phyloP scores from a whole-genome alignment of 2,113 vertebrate genomes.

The Phyllostomus hastatus region DNA sequence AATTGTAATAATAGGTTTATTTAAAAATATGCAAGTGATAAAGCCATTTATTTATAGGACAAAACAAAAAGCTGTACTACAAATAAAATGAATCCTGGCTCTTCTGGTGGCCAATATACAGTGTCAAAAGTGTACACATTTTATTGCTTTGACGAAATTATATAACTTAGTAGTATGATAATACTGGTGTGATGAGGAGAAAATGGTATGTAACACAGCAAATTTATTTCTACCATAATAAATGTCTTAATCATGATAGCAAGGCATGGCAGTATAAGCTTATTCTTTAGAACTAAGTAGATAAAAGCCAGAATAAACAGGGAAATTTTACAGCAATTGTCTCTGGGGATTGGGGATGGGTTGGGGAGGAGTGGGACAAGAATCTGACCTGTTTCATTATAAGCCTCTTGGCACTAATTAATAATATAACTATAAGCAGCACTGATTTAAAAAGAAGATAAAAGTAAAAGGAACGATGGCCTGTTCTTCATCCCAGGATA shows the following conservation, averaged over 20 bases:
- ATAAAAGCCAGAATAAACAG: background rate
- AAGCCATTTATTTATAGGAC: background rate
- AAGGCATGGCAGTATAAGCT: background rate
- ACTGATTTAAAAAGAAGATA: background rate
- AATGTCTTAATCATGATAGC: background rate
- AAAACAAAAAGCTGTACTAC: background rate
- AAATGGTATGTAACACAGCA: background rate
- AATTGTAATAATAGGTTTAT: background rate
- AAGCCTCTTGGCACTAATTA: background rate
- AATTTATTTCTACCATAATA: background rate
- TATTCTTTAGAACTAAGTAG: background rate
- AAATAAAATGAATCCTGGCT: background rate
- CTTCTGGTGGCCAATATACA: background rate
- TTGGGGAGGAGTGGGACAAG: background rate
- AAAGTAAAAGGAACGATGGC: background rate
- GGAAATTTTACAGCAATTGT: background rate
- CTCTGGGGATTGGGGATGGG: background rate
- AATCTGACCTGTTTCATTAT: background rate
- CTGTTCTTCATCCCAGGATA: background rate
- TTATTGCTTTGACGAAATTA: background rate
- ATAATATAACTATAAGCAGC: background rate
- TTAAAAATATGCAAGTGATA: background rate
- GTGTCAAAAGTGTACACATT: background rate
- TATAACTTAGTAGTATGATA: background rate
- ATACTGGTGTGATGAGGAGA: background rate